Percentiles rank a stretch among this genome's conserved stretches.
Conservation (phyloP, 1,140 invertebrate species). For the Cherax destructor region DNA sequence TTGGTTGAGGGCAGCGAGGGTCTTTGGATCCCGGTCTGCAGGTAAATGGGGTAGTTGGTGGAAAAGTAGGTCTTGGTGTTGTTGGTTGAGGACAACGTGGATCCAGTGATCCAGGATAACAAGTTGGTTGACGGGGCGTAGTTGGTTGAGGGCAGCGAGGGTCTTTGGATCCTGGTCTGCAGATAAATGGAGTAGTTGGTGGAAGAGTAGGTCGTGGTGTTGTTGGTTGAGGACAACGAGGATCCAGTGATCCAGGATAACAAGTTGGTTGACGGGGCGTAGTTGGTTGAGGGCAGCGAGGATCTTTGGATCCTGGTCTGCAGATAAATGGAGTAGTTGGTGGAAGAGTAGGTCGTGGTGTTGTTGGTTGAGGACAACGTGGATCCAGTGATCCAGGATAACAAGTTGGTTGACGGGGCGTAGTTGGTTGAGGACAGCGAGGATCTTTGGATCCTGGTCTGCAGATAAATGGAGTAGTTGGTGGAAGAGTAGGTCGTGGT, state of each 20-base stretch:
- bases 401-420: background rate
- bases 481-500: background rate
- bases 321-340: background rate
- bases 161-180: slow-evolving; percentile 72
- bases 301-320: slow-evolving; percentile 65
- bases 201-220: slow-evolving; percentile 19
- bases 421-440: slow-evolving; percentile 36
- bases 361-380: slow-evolving; percentile 62
- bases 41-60: slow-evolving; percentile 5
- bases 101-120: slow-evolving; percentile 11
- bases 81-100: slow-evolving; percentile 71
- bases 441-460: slow-evolving; percentile 59
- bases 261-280: slow-evolving; percentile 70
- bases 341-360: background rate
- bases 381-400: background rate
- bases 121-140: slow-evolving; percentile 37
- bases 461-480: background rate
- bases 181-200: slow-evolving; percentile 22
- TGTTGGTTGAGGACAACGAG: slow-evolving; percentile 72
- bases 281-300: slow-evolving; percentile 74
- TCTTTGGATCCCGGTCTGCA: slow-evolving; percentile 58
- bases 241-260: slow-evolving; percentile 71
- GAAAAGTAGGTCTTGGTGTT: slow-evolving; percentile 62
- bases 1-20: slow-evolving; percentile 27
- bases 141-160: slow-evolving; percentile 74